These are phyloP conservation scores for Nestor notabilis DNA, from an alignment of 2,113 vertebrate species.

Conservation along the genomic window DNA sequence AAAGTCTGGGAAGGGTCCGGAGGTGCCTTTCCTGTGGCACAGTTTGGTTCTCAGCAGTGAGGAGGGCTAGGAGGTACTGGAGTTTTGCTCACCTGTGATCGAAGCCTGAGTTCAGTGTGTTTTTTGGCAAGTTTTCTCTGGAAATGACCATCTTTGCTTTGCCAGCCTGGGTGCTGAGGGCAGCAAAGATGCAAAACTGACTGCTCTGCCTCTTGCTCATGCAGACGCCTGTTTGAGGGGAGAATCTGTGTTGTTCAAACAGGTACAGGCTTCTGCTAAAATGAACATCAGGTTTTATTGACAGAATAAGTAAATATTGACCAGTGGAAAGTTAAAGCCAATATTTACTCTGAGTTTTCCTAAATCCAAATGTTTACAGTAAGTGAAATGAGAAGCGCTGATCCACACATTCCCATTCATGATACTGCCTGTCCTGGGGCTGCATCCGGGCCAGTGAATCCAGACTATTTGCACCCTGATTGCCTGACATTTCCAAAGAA, in stretches of 20 bases:
- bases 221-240: background rate
- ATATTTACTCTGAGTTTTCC: conserved; percentile 34
- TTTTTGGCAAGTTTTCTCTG: background rate
- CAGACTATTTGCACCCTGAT: background rate
- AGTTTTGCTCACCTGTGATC: background rate
- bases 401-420: background rate
- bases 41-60: background rate
- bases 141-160: background rate
- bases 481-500: background rate
- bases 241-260: background rate
- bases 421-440: background rate
- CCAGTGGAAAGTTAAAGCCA: conserved; percentile 13
- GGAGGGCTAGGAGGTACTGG: background rate
- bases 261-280: background rate
- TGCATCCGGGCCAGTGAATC: background rate
- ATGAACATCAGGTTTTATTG: conserved; percentile 3
- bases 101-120: background rate
- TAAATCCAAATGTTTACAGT: conserved; percentile 27
- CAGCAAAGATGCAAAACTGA: background rate
- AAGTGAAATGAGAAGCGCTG: background rate
- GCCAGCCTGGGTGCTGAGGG: background rate
- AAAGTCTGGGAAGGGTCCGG: background rate
- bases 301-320: conserved; percentile 58
- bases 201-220: background rate
- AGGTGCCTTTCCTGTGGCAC: background rate